Base-by-base conservation (phyloP, 2,113 vertebrate species). In the Elaphurus davidianus region DNA sequence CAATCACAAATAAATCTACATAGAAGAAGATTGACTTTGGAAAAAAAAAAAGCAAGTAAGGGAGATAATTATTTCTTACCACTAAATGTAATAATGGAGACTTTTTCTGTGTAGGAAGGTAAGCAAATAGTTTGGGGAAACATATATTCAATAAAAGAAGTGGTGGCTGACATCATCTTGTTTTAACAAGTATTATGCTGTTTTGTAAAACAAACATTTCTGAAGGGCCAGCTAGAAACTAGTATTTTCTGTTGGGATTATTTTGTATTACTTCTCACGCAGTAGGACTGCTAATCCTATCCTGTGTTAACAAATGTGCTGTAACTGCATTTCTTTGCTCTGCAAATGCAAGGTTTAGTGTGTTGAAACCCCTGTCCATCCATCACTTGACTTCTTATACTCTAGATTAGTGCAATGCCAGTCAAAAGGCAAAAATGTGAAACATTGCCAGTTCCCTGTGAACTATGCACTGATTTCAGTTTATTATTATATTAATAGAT, bases 401-500 rank as follows among this genome's bases (percentile, higher is more conserved):
- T 62, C 43, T 30, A 64, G 8, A 0, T 0, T 60, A 71, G 30
- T 19, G 16, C 15, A 67, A 33, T 5, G 0, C 21, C 94, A 30
- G 57, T 33, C 50, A 82, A 97, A 98, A 81, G 28, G 30, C 57
- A 90, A 45, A 91, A 36, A 71, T 23, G 8, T 8, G 64, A 97
- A 81, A 67, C 76, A 67, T 36, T 85, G 52, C 59, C 60, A 67
- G 33, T 43, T 90, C n/a, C 52, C 55, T 88, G 15, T 85, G 40
- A 96, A 92, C 90, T 64, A 47, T 14, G 33, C 9, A 30, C 47
- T 74, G 52, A 57, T 11, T 64, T 87, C 85, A 55, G 40, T 76
- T 71, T 43, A 93, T 91, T 96, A 55, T 33, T 97, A 95, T 40
- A 87, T 45, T 97, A 96, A 71, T 21, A 82, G 47, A 94, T 67